Percentiles rank a stretch among this genome's conserved stretches.
Evolutionary conservation across 2,888 invertebrate genomes (phyloP).

Genomic region (Troides helena): DNA sequence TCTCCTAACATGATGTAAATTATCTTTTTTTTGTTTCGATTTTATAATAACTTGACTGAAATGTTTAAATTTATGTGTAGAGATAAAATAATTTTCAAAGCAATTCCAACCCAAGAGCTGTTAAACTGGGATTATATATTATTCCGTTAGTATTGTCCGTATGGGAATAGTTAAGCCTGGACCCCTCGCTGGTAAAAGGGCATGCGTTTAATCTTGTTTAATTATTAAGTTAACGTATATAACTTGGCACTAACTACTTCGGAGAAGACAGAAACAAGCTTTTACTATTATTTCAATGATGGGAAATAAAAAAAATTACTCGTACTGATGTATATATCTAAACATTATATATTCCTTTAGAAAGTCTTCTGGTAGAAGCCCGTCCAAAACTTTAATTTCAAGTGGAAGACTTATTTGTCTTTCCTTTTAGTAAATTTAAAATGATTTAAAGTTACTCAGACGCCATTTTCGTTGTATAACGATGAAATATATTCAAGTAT

Average conservation of each 20-base stretch:
- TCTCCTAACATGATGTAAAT: too few species aligned
- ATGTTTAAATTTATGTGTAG: not conserved
- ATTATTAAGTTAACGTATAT: slow-evolving; percentile 3
- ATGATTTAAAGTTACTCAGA: slow-evolving; percentile 1
- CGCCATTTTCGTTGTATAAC: not conserved
- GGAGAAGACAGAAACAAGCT: not conserved
- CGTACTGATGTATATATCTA: too few species aligned
- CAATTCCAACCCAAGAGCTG: slow-evolving; percentile 1
- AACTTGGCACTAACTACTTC: not conserved
- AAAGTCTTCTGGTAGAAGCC: too few species aligned
- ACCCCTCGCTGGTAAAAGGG: slow-evolving; percentile 4
- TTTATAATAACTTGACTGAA: not conserved
- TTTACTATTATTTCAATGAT: not conserved
- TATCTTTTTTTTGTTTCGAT: too few species aligned
- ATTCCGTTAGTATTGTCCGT: slow-evolving; percentile 12
- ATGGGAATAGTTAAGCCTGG: slow-evolving; percentile 15
- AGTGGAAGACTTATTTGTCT: too few species aligned
- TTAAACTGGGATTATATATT: slow-evolving; percentile 14
- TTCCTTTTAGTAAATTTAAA: not conserved
- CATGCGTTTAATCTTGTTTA: slow-evolving; percentile 9
- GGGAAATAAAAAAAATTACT: not conserved
- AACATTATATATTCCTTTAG: too few species aligned
- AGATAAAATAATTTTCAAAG: not conserved
- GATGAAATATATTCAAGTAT: slow-evolving; percentile 3
- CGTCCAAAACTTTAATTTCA: too few species aligned